Conservation (phyloP, 2,797 vertebrate species). For the Falco cherrug region DNA sequence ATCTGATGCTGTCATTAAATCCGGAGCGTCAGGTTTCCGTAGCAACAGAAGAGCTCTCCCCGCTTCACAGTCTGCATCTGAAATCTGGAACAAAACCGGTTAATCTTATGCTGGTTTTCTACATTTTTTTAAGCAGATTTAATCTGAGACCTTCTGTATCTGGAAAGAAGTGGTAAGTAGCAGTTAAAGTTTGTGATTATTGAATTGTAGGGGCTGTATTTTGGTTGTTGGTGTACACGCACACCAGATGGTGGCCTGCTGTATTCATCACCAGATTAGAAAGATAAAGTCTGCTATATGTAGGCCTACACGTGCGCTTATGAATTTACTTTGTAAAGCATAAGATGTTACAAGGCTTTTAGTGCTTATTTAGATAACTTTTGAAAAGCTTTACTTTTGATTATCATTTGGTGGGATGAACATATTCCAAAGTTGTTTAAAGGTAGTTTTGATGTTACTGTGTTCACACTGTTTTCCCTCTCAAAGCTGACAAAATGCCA, state of each 20-base stretch:
- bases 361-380: background rate
- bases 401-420: background rate
- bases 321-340: conserved; percentile 26
- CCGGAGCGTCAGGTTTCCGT: conserved; percentile 71
- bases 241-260: conserved; percentile 76
- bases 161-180: conserved; percentile 53
- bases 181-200: conserved; percentile 61
- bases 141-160: conserved; percentile 21
- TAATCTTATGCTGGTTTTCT: conserved; percentile 16
- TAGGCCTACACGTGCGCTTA: conserved; percentile 43
- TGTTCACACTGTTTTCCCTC: background rate
- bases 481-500: background rate
- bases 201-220: conserved; percentile 42
- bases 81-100: conserved; percentile 20
- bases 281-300: conserved; percentile 75
- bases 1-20: conserved; percentile 62
- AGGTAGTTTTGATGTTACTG: background rate
- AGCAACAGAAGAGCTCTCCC: conserved; percentile 68
- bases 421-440: background rate
- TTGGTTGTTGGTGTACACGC: conserved; percentile 8
- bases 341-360: conserved; percentile 19
- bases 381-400: background rate
- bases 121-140: background rate
- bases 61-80: background rate
- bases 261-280: conserved; percentile 75